Evolutionary conservation across 1,140 invertebrate genomes (phyloP).

Genomic region (Anastrepha ludens): DNA sequence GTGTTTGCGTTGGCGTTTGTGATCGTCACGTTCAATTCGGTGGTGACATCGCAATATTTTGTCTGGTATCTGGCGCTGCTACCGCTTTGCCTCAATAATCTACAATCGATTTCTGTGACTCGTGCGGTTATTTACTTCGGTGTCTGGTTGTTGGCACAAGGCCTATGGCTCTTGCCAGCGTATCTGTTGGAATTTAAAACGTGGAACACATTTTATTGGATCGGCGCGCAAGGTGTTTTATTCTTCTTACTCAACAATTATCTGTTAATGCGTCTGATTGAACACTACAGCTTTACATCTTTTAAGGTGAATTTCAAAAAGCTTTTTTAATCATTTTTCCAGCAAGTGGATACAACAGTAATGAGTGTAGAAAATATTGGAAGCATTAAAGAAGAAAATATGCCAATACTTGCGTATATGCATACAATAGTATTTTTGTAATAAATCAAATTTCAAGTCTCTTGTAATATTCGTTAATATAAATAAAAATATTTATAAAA

Average conservation of each 20-base stretch:
- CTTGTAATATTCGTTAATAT: conserved; percentile 29
- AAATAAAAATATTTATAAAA: conserved; percentile 53
- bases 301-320: conserved; percentile 66
- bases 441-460: background rate
- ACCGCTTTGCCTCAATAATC: conserved; percentile 83
- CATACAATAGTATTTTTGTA: conserved; percentile 16
- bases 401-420: conserved; percentile 22
- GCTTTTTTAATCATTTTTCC: conserved; percentile 49
- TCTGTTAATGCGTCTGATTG: conserved; percentile 82
- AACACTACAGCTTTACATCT: conserved; percentile 75
- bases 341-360: background rate
- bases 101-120: conserved; percentile 76
- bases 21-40: conserved; percentile 96
- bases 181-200: conserved; percentile 94
- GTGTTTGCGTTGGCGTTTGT: conserved; percentile 90
- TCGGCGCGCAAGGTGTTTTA: conserved; percentile 85
- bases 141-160: conserved; percentile 88
- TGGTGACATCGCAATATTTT: conserved; percentile 98
- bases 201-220: conserved; percentile 85
- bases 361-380: background rate
- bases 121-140: conserved; percentile 75
- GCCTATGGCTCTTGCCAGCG: conserved; percentile 91
- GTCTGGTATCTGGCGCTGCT: conserved; percentile 95
- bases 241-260: conserved; percentile 88
- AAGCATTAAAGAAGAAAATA: background rate